Percentiles rank a stretch among this genome's conserved stretches.
phyloP scores from a whole-genome alignment of 2,113 vertebrate species.

The Cygnus buccinator region DNA sequence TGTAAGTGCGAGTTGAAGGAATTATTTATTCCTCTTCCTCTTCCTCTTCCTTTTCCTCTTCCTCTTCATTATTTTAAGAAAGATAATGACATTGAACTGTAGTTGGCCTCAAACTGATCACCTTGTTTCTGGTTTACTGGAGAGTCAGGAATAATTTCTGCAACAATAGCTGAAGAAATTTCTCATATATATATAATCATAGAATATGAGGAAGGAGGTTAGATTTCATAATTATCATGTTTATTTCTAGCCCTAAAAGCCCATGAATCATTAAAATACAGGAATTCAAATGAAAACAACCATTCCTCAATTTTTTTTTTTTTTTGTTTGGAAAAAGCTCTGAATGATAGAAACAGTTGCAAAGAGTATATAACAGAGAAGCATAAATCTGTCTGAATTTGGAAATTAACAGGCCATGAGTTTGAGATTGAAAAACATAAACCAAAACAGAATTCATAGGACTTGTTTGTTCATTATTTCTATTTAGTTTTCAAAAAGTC shows the following conservation, averaged over 20 bases:
- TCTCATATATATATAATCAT: not conserved
- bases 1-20: not conserved
- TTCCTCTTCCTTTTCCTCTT: too few relatives aligned
- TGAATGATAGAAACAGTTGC: not conserved
- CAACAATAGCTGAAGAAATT: not conserved
- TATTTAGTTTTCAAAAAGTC: not conserved
- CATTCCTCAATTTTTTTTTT: too few relatives aligned
- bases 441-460: not conserved
- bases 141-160: not conserved
- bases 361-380: not conserved
- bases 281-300: not conserved
- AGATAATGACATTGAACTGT: not conserved
- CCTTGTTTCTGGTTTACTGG: not conserved
- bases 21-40: too few relatives aligned
- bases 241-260: not conserved
- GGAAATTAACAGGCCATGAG: not conserved
- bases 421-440: not conserved
- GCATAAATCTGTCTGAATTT: not conserved
- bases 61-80: rapidly evolving
- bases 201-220: not conserved
- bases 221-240: not conserved
- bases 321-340: not conserved
- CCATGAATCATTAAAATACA: not conserved
- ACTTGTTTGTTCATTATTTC: not conserved
- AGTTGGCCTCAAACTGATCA: not conserved